phyloP scores from a whole-genome alignment of 2,113 vertebrate species.

The Myiagra hebetior region DNA sequence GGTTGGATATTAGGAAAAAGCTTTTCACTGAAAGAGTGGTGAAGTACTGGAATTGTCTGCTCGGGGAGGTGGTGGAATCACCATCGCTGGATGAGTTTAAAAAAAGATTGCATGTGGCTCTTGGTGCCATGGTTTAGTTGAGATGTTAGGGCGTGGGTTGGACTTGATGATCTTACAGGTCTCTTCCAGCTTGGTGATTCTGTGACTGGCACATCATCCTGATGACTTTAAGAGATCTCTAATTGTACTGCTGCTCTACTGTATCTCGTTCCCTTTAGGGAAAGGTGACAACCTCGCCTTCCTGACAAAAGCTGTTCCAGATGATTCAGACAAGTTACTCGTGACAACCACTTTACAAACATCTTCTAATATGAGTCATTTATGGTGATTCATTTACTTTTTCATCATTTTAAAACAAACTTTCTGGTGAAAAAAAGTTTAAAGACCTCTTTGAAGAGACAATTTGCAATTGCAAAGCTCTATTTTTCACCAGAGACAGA shows the following conservation, averaged over 20 bases:
- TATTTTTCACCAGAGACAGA: background rate
- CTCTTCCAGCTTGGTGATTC: no score
- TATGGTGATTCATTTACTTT: conserved; percentile 28
- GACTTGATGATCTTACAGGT: no score
- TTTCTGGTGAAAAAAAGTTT: background rate
- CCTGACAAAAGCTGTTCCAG: background rate
- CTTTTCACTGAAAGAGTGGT: no score
- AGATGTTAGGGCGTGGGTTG: no score
- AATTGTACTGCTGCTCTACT: background rate
- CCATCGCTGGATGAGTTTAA: no score
- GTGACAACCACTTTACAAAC: background rate
- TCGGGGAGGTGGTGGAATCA: no score
- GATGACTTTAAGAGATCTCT: background rate
- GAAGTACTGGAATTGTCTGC: no score
- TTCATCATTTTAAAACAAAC: conserved; percentile 18
- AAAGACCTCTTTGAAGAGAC: background rate
- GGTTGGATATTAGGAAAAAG: no score
- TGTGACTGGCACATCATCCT: background rate
- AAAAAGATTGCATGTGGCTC: no score
- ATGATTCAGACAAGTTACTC: background rate
- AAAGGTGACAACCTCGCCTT: background rate
- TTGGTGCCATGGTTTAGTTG: no score
- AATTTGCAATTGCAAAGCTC: background rate
- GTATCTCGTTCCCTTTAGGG: background rate
- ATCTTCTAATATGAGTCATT: conserved; percentile 38